These are phyloP conservation scores for Portunus trituberculatus DNA, from an alignment of 1,140 invertebrate genomes.

Conservation along the genomic window DNA sequence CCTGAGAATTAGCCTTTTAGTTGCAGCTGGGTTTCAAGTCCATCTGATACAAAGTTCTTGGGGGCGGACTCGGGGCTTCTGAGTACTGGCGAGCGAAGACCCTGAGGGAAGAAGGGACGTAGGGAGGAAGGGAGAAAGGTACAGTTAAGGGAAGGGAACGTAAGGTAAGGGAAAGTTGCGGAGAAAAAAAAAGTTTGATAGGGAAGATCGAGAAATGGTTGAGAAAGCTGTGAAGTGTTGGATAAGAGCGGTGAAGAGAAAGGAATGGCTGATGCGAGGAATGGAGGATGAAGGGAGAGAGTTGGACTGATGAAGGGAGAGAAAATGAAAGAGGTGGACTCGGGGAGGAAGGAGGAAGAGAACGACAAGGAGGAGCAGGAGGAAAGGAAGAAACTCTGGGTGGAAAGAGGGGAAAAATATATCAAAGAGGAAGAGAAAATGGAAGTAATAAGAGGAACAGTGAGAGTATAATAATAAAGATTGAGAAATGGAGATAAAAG, in stretches of 20 bases:
- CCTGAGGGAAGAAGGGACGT: background rate
- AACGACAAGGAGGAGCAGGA: background rate
- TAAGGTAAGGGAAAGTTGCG: background rate
- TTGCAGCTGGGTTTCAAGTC: constrained; percentile 65
- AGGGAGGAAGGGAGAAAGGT: background rate
- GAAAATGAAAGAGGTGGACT: background rate
- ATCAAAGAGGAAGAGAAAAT: background rate
- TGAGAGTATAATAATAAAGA: no score
- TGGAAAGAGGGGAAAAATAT: background rate
- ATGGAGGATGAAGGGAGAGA: no score
- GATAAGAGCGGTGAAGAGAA: background rate
- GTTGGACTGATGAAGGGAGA: background rate
- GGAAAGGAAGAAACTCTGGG: background rate
- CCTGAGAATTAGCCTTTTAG: constrained; percentile 72
- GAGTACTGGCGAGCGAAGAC: constrained; percentile 46
- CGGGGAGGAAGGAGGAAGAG: background rate
- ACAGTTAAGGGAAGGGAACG: background rate
- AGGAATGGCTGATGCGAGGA: background rate
- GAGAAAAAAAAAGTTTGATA: background rate
- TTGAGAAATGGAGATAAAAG: background rate
- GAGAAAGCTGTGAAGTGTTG: background rate
- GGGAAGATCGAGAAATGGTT: background rate
- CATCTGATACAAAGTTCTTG: constrained; percentile 72
- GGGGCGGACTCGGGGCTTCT: constrained; percentile 53
- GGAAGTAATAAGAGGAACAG: background rate